Conservation (phyloP, 1,140 invertebrate genomes). For the Drosophila pectinifera region DNA sequence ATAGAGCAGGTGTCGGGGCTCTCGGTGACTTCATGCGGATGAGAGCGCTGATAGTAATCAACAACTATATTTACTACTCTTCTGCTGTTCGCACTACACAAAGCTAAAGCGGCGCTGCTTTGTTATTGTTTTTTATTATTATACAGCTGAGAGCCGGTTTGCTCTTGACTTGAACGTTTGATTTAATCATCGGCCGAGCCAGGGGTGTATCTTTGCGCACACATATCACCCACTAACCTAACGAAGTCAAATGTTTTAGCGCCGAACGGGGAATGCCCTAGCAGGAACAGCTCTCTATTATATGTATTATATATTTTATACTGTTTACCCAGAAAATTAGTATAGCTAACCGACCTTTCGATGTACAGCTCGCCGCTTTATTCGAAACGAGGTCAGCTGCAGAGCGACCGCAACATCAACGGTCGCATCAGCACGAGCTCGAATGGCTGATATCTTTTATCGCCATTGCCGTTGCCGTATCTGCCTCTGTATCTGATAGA, state of each 20-base stretch:
- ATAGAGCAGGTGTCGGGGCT: constrained; percentile 6
- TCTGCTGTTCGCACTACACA: constrained; percentile 25
- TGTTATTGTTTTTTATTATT: constrained; percentile 58
- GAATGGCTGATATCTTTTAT: constrained; percentile 66
- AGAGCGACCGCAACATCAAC: constrained; percentile 39
- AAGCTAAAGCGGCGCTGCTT: constrained; percentile 11
- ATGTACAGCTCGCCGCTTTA: constrained; percentile 36
- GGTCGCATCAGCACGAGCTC: constrained; percentile 39
- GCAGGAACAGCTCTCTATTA: constrained; percentile 1
- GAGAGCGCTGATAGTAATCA: constrained; percentile 42
- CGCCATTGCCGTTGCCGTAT: constrained; percentile 32
- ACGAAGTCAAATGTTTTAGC: constrained; percentile 24
- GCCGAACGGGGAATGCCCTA: constrained; percentile 22
- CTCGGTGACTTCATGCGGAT: constrained; percentile 37
- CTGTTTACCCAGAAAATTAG: neutral
- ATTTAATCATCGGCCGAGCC: constrained; percentile 67
- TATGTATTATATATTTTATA: neutral
- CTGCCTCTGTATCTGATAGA: constrained; percentile 40
- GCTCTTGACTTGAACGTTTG: constrained; percentile 63
- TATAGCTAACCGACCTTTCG: constrained; percentile 15
- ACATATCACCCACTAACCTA: constrained; percentile 11
- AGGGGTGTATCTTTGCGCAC: constrained; percentile 50
- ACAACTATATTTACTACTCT: constrained; percentile 36
- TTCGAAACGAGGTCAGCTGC: constrained; percentile 74
- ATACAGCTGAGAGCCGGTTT: constrained; percentile 72